Evolutionary conservation across 2,888 invertebrate species (phyloP).

Genomic region (Macropis europaea): DNA sequence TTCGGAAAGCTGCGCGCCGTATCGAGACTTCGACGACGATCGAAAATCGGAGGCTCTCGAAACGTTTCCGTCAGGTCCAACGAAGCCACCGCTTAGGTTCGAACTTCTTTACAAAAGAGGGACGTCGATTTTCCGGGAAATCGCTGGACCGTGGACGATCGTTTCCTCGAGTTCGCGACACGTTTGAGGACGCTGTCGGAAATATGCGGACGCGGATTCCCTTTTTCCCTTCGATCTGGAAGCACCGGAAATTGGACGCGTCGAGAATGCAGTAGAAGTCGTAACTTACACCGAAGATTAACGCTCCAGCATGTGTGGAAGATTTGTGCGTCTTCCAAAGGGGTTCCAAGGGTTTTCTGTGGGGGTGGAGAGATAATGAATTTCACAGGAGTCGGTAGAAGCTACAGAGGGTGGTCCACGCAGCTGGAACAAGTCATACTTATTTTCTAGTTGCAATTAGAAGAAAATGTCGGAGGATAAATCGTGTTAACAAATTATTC

Average conservation of each 20-base stretch:
- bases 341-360: no score
- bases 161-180: neutral
- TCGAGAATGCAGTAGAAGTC: conserved; percentile 16
- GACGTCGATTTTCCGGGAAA: neutral
- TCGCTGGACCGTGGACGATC: conserved; percentile 1
- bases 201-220: conserved; percentile 23
- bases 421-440: no score
- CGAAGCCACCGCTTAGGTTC: neutral
- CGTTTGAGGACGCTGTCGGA: neutral
- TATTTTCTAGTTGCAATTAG: no score
- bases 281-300: conserved; percentile 9
- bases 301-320: neutral
- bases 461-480: no score
- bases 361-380: no score
- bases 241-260: conserved; percentile 27
- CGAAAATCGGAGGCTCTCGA: neutral
- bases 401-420: no score
- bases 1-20: neutral
- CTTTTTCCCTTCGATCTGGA: conserved; percentile 1
- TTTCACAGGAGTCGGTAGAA: no score
- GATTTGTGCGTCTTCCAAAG: neutral
- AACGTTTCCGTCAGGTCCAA: neutral
- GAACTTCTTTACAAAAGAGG: neutral
- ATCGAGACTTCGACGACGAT: conserved; percentile 10
- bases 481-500: no score